Evolutionary conservation across 2,797 vertebrate species (phyloP), one percentile per base, ranked within the genome.

Genomic region (Psittacula echo): DNA sequence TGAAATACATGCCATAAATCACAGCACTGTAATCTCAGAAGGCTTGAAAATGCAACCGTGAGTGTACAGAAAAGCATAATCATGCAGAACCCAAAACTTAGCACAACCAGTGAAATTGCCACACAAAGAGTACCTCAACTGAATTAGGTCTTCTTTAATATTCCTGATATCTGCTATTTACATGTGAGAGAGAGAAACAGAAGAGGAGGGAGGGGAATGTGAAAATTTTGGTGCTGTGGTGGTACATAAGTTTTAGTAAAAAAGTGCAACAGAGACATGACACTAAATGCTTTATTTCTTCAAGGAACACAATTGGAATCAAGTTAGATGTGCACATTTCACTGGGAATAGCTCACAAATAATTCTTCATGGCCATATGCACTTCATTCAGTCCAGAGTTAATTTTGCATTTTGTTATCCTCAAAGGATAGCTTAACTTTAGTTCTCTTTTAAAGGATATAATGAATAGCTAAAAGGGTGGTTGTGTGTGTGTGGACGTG

Each of bases 331-430:
- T 87, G 44, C 81, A 90, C 82, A 62, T 93, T 96, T 95, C 91
- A 88, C 26, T 91, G 78, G 51, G 80, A 90, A 85, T 65, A 93
- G 60, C 87, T 94, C 75, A 62, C 66, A 95, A 95, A 94, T 89
- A 62, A 94, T 81, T 64, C 74, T 83, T 84, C 50, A 83, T 95
- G 93, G 84, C 73, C 74, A 79, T 91, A 86, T 85, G 74, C 44
- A 71, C 51, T 93, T 96, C 86, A 91, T 94, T 93, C 90, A 89
- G 86, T 89, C 50, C 74, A 76, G 88, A 95, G 90, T 94, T 95
- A 90, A 84, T 94, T 95, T 95, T 93, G 70, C 74, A 89, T 94
- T 93, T 91, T 95, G 83, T 95, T 95, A 76, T 83, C 51, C 74
- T 95, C 90, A 66, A 76, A 94, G 85, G 85, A 82, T 76, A 89